Conservation (phyloP, 2,113 vertebrate species). For the Plectropomus leopardus region DNA sequence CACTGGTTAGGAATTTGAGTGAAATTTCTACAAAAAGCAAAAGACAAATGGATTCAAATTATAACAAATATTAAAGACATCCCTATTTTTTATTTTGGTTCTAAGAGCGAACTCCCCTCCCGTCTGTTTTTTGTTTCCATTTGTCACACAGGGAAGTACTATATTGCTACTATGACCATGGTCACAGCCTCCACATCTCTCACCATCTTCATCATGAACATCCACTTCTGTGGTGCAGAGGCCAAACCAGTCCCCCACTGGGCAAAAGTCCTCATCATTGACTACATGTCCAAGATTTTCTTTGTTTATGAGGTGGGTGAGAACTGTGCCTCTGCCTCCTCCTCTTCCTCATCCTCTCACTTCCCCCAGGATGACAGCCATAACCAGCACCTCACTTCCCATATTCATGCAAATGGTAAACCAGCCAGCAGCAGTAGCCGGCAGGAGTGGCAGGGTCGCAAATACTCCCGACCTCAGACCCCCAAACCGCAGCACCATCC, state of each 20-base stretch:
- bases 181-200: slow-evolving; percentile 96
- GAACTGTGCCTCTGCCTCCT: slow-evolving; percentile 86
- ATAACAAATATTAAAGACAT: background rate
- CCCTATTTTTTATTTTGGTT: background rate
- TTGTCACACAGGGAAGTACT: slow-evolving; percentile 92
- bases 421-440: slow-evolving; percentile 34
- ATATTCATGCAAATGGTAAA: slow-evolving; percentile 67
- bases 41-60: background rate
- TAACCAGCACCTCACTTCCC: slow-evolving; percentile 44
- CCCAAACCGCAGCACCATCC: slow-evolving; percentile 67
- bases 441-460: slow-evolving; percentile 41
- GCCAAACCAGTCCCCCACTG: slow-evolving; percentile 95
- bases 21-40: background rate
- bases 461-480: slow-evolving; percentile 64
- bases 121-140: slow-evolving; percentile 3
- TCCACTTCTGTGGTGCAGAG: slow-evolving; percentile 96
- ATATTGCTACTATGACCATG: slow-evolving; percentile 98
- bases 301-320: slow-evolving; percentile 98
- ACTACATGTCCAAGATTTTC: slow-evolving; percentile 97
- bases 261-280: slow-evolving; percentile 95
- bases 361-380: slow-evolving; percentile 49
- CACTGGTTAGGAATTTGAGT: background rate
- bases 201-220: slow-evolving; percentile 99
- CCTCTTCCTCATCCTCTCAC: slow-evolving; percentile 42
- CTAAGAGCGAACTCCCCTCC: background rate